Conservation (phyloP, 2,888 invertebrate species). For the Agrotis clavis region DNA sequence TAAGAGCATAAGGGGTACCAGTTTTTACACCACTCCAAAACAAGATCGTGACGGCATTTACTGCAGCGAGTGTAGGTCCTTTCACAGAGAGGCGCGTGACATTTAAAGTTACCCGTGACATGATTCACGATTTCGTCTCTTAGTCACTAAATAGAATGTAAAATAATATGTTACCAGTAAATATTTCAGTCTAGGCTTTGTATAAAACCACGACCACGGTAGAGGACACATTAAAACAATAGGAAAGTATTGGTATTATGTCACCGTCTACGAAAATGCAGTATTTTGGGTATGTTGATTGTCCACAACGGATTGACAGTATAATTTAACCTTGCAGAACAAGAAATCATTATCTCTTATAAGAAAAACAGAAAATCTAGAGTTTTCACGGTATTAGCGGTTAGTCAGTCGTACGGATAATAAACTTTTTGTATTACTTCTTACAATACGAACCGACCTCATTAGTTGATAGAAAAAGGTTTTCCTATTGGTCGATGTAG, state of each 20-base stretch:
- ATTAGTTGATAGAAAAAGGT: constrained; percentile 77
- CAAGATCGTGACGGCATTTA: constrained; percentile 85
- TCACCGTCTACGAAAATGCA: background rate
- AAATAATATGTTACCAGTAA: constrained; percentile 39
- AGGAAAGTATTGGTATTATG: constrained; percentile 1
- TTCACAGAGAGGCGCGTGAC: constrained; percentile 80
- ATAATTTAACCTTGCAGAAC: constrained; percentile 61
- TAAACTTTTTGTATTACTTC: constrained; percentile 81
- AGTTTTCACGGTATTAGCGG: constrained; percentile 80
- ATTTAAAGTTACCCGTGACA: constrained; percentile 80
- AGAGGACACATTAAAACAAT: constrained; percentile 4
- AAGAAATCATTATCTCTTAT: constrained; percentile 58
- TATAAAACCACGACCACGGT: background rate
- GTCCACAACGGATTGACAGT: background rate
- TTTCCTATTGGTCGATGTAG: constrained; percentile 75
- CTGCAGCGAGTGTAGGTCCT: constrained; percentile 77
- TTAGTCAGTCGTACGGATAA: constrained; percentile 77
- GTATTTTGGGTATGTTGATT: too few relatives aligned
- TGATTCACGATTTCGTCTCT: constrained; percentile 69
- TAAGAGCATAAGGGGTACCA: constrained; percentile 55
- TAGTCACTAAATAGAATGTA: constrained; percentile 45
- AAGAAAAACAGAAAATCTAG: constrained; percentile 74
- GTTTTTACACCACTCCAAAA: constrained; percentile 78
- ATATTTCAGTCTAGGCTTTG: constrained; percentile 10
- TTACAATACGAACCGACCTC: constrained; percentile 82